phyloP scores from a whole-genome alignment of 2,888 invertebrate species.

The Sesia bembeciformis region DNA sequence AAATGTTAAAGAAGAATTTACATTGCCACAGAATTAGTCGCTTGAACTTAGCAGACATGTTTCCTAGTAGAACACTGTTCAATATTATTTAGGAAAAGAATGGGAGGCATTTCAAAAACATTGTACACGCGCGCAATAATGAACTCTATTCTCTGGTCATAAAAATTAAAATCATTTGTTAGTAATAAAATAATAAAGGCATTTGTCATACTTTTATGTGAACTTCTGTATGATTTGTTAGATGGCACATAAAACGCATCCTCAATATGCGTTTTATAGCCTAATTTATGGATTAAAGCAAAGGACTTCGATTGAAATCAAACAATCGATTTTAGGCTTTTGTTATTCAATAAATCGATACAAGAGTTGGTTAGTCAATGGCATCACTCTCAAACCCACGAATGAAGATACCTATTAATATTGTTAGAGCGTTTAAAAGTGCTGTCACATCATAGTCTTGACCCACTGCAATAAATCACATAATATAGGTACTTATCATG shows the following conservation, averaged over 20 bases:
- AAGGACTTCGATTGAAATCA: too few relatives aligned
- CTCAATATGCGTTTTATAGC: too few relatives aligned
- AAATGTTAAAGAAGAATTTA: too few relatives aligned
- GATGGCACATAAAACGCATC: too few relatives aligned
- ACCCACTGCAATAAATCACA: slow-evolving; percentile 74
- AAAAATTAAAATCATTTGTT: background rate
- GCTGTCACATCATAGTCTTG: slow-evolving; percentile 82
- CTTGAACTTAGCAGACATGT: too few relatives aligned
- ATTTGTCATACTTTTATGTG: background rate
- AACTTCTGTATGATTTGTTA: too few relatives aligned
- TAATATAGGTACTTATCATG: too few relatives aligned
- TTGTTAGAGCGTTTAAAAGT: slow-evolving; percentile 82
- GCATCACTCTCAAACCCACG: slow-evolving; percentile 44
- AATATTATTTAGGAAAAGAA: background rate
- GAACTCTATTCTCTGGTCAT: background rate
- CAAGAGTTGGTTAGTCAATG: slow-evolving; percentile 23
- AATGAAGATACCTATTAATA: slow-evolving; percentile 75
- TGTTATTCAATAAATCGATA: background rate
- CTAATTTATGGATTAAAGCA: too few relatives aligned
- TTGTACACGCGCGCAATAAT: background rate
- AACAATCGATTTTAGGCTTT: too few relatives aligned
- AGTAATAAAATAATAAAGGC: background rate
- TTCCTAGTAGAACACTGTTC: too few relatives aligned
- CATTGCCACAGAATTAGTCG: too few relatives aligned
- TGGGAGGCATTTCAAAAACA: background rate